These are phyloP conservation scores for Chascanopsetta lugubris DNA, from an alignment of 2,113 vertebrate genomes.

Conservation along the genomic window DNA sequence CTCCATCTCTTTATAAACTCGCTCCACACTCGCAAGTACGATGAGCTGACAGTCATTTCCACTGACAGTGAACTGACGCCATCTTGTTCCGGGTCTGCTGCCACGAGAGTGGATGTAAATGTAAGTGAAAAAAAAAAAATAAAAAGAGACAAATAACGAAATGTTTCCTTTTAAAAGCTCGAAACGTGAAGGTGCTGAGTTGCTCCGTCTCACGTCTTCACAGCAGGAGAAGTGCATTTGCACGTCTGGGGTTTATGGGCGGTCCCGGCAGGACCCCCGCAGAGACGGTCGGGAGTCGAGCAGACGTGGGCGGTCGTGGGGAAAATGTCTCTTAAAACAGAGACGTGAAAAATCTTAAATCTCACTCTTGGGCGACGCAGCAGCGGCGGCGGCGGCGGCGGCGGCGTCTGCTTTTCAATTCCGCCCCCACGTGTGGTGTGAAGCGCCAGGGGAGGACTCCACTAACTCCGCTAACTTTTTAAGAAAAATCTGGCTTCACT, in stretches of 20 bases:
- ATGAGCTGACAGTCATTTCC: background rate
- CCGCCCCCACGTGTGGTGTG: conserved; percentile 49
- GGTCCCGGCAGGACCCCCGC: conserved; percentile 17
- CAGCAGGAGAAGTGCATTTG: conserved; percentile 3
- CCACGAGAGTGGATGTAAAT: background rate
- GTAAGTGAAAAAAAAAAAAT: conserved; percentile 16
- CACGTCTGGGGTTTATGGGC: conserved; percentile 18
- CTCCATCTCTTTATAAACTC: background rate
- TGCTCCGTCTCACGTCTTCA: conserved; percentile 6
- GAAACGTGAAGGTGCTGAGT: background rate
- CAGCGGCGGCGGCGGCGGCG: conserved; percentile 10
- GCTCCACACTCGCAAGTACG: background rate
- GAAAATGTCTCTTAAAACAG: background rate
- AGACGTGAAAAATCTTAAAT: conserved; percentile 21
- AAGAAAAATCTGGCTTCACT: conserved; percentile 49
- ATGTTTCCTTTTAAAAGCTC: background rate
- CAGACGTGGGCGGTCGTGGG: conserved; percentile 24
- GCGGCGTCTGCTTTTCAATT: conserved; percentile 46
- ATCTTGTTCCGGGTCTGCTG: conserved; percentile 14
- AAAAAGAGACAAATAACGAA: background rate
- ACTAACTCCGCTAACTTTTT: conserved; percentile 32
- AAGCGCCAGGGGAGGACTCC: conserved; percentile 21
- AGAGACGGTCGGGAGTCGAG: background rate
- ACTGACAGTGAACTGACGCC: conserved; percentile 11
- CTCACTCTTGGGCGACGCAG: conserved; percentile 37